Evolutionary conservation across 1,140 invertebrate genomes (phyloP).

Genomic region (Magallana ariakensis): DNA sequence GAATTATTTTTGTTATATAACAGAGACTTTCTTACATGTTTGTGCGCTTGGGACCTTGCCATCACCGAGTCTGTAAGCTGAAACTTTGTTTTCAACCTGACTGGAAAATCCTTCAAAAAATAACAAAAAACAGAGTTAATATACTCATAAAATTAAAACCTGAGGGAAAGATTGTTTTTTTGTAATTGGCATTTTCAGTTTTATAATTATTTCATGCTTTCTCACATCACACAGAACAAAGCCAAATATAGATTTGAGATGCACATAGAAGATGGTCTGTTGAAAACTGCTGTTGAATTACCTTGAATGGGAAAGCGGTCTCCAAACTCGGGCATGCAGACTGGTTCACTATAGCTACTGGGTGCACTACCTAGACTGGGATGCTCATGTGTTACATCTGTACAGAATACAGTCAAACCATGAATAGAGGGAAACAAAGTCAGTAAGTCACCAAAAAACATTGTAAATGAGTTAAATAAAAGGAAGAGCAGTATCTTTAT

Average conservation of each 20-base stretch:
- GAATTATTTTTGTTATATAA: background rate
- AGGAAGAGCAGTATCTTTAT: no score
- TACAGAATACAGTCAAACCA: constrained; percentile 48
- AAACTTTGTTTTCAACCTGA: background rate
- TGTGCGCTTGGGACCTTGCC: constrained; percentile 13
- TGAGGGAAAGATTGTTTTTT: background rate
- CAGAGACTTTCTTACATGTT: background rate
- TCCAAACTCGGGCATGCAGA: constrained; percentile 86
- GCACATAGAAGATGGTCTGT: no score
- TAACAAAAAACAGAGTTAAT: constrained; percentile 42
- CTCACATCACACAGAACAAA: background rate
- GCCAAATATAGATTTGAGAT: background rate
- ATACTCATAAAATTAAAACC: background rate
- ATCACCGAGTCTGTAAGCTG: background rate
- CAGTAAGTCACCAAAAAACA: no score
- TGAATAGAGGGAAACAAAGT: background rate
- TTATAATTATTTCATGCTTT: background rate
- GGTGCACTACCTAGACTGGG: constrained; percentile 85
- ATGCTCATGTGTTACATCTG: constrained; percentile 86
- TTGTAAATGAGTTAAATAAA: no score
- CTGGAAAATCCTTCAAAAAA: constrained; percentile 4
- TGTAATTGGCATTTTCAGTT: background rate
- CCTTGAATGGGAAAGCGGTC: constrained; percentile 59
- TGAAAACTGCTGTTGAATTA: no score
- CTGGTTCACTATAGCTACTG: constrained; percentile 87